phyloP scores from a whole-genome alignment of 2,113 vertebrate species.

The Atherinomorus stipes region DNA sequence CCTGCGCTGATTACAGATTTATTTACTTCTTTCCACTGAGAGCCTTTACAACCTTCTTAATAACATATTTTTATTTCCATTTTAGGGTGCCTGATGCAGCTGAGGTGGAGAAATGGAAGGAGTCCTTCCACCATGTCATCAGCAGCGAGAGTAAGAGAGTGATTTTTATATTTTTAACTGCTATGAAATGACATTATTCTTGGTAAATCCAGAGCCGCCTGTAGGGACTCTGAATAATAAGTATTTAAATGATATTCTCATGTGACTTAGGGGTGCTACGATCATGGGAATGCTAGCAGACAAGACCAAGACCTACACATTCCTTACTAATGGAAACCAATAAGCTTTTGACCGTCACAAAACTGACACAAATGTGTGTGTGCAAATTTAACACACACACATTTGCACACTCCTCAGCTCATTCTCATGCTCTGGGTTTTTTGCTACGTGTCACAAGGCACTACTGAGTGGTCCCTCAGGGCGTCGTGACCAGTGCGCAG shows the following conservation, averaged over 20 bases:
- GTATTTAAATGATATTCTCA: constrained; percentile 4
- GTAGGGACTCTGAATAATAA: not conserved
- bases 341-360: not conserved
- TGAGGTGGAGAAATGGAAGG: constrained; percentile 91
- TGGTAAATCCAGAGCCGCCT: not conserved
- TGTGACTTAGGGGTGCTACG: not conserved
- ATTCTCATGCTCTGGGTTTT: constrained; percentile 81
- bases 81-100: constrained; percentile 82
- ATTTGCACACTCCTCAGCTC: not conserved
- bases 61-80: not conserved
- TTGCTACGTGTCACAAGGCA: constrained; percentile 76
- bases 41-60: too few relatives aligned
- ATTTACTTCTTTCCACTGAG: too few relatives aligned
- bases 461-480: constrained; percentile 51
- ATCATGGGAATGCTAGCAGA: constrained; percentile 34
- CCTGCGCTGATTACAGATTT: too few relatives aligned
- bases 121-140: constrained; percentile 89
- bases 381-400: not conserved
- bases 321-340: not conserved
- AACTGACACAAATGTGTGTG: not conserved
- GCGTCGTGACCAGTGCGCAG: constrained; percentile 20
- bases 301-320: not conserved
- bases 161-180: not conserved
- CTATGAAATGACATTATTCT: not conserved
- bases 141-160: constrained; percentile 88